Evolutionary conservation across 2,888 invertebrate genomes (phyloP), one percentile per base, ranked within the genome.

Genomic region (Diabrotica balteata): DNA sequence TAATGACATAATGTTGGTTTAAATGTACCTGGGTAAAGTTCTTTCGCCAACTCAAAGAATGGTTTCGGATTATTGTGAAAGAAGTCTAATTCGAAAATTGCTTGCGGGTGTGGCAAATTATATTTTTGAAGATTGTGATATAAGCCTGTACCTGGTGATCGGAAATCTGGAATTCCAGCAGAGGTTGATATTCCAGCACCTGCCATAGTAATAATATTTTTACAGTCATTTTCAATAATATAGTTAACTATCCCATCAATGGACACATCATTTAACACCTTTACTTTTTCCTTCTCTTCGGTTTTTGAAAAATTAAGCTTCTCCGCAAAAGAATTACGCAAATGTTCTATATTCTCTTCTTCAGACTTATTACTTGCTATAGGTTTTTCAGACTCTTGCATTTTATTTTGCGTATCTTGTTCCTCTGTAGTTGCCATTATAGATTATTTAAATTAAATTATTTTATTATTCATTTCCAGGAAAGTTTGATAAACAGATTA

Each of bases 111-210:
- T 0, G 96, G 95, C 53, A 98, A 86, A 74, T 97, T 90, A 83
- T 96, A 98, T 81, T 97, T 94, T 76, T 93, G 89, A 55, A 98
- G 86, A 82, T 97, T 97, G 82, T 93, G 90, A 82, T 98, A 98
- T 0, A 98, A 86, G 0, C 98, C 98, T 63, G 93, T 93, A 44
- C 92, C 94, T 0, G 97, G 96, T 22, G 96, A 95, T 32, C 98
- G 90, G 82, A 98, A 98, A 82, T 98, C 98, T 22, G 98, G 98
- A 75, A 98, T 97, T 47, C 98, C 98, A 64, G 96, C 96, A 78
- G 95, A 93, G 55, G 98, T 98, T 3, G 97, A 97, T 79, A 98
- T 96, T 60, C 98, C 98, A 75, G 98, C 98, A 69, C 98, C 98
- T 69, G 96, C 93, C 90, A 98, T 91, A 0, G 96, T 96, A 66